A percentile compares a stretch with the other conserved stretches of the same genome.
Evolutionary conservation across 1,140 invertebrate genomes (phyloP).

Genomic region (Atta cephalotes): DNA sequence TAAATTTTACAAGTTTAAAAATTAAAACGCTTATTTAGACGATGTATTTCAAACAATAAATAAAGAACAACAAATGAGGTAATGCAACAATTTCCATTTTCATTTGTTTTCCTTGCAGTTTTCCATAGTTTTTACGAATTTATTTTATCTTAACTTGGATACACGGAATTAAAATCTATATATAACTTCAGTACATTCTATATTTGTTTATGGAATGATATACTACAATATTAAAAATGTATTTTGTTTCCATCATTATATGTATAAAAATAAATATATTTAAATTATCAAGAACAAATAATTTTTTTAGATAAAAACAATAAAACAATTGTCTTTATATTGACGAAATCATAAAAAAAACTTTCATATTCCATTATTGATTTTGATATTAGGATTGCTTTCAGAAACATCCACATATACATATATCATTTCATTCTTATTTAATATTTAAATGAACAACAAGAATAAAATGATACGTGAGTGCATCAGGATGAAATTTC

Average conservation of each 20-base stretch:
- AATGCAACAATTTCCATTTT: background rate
- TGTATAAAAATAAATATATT: background rate
- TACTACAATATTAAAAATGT: background rate
- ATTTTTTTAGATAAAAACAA: background rate
- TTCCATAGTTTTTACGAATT: background rate
- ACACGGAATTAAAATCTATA: background rate
- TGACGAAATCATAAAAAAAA: background rate
- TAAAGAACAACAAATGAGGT: background rate
- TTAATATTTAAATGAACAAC: too few species aligned
- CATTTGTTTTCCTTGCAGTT: background rate
- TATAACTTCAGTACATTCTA: background rate
- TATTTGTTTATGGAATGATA: background rate
- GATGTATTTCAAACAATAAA: background rate
- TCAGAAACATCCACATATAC: too few species aligned
- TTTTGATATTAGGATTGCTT: background rate
- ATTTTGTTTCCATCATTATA: background rate
- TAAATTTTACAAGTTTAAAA: background rate
- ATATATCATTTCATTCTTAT: too few species aligned
- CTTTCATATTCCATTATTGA: background rate
- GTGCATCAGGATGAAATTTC: too few species aligned
- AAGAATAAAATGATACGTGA: too few species aligned
- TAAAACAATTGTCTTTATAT: background rate
- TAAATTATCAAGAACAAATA: background rate
- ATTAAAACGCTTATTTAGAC: conserved; percentile 3
- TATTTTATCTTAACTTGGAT: background rate